Evolutionary conservation across 2,113 vertebrate genomes (phyloP), one percentile per base, ranked within the genome.

Genomic region (Columbina picui): DNA sequence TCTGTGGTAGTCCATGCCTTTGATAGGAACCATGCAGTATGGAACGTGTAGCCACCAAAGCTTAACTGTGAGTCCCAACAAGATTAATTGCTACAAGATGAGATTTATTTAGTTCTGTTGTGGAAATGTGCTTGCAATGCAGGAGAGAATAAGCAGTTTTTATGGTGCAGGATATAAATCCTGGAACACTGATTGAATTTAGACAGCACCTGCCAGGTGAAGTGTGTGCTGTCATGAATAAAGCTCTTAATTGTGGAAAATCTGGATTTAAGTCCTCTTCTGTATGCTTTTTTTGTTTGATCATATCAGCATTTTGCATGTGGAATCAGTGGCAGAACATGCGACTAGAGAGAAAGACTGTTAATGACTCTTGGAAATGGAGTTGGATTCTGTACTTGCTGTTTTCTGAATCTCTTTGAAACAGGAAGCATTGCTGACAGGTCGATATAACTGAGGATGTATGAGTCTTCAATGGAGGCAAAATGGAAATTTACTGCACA

Each of bases 1-100:
- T 21, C 52, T 39, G 9, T 60, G 55, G 15, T n/a, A 52, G n/a
- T 52, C n/a, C 0, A 0, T 36, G 9, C 36, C 25, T 84, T 81
- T 91, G 41, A 75, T 64, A 77, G 27, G 84, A 83, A 18, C 20
- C 14, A 30, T 18, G 27, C 25, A 20, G 45, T 77, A 47, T 64
- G 36, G 52, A 87, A 53, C 25, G 56, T 61, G 25, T 26, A 71
- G 64, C 29, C 50, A 52, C 41, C 63, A 76, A 53, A 47, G 68
- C 88, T 39, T 90, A 15, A 27, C 34, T 53, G 34, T 55, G 53
- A 78, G 12, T 9, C 26, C 2, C 3, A 61, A 39, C 27, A 77
- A 84, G 29, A 79, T 60, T 64, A 91, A 22, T 12, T 69, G 10
- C 47, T 59, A n/a, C 26, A 79, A 86, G 14, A 53, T 36, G 20